These are phyloP conservation scores for Scalopus aquaticus DNA, from an alignment of 2,113 vertebrate species.

Conservation along the genomic window DNA sequence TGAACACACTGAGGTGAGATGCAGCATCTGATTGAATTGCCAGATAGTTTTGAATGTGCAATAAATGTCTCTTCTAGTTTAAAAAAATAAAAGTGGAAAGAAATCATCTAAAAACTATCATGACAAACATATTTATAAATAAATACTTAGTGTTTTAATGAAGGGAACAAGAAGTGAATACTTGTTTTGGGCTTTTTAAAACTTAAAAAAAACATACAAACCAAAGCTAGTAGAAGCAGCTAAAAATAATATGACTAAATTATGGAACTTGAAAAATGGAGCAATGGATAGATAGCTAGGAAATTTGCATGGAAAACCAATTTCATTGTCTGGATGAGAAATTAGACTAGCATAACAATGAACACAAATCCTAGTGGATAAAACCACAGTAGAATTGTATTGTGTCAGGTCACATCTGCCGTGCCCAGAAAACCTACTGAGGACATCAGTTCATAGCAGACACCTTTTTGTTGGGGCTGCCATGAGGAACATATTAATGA, in stretches of 20 bases:
- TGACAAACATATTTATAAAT: background rate
- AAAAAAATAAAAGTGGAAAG: conserved; percentile 33
- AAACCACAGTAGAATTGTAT: conserved; percentile 46
- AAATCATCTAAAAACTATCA: background rate
- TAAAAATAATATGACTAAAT: conserved; percentile 73
- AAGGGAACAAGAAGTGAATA: background rate
- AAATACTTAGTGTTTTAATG: conserved; percentile 1
- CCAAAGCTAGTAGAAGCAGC: conserved; percentile 41
- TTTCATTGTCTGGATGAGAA: conserved; percentile 72
- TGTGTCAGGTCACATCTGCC: conserved; percentile 44
- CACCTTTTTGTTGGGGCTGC: background rate
- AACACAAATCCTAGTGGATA: conserved; percentile 52
- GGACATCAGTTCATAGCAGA: background rate
- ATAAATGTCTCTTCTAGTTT: conserved; percentile 29
- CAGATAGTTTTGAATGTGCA: background rate
- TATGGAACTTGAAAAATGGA: conserved; percentile 65
- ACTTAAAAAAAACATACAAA: background rate
- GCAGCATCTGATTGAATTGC: background rate
- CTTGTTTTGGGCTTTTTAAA: background rate
- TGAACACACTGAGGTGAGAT: conserved; percentile 47
- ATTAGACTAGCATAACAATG: conserved; percentile 69
- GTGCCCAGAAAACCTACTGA: background rate
- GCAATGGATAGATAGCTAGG: conserved; percentile 34
- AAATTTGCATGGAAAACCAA: conserved; percentile 77
- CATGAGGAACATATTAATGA: background rate